Percentiles rank a stretch among this genome's conserved stretches.
Evolutionary conservation across 2,113 vertebrate species (phyloP).

Genomic region (Psephotus haematonotus): DNA sequence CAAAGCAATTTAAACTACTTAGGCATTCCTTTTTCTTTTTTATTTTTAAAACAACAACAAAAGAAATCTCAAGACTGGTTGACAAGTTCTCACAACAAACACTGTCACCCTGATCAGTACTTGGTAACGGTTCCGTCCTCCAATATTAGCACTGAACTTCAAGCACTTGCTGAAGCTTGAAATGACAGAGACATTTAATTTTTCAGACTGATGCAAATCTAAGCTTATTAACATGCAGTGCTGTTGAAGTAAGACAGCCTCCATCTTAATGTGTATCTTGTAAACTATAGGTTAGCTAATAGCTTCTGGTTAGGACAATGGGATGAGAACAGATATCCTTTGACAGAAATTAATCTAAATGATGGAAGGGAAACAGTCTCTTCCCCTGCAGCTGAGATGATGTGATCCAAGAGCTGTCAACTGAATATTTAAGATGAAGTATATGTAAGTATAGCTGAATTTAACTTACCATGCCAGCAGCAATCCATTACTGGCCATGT

Average conservation of each 20-base stretch:
- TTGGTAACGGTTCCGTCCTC: neutral
- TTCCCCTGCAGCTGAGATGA: neutral
- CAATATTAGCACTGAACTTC: neutral
- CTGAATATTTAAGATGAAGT: neutral
- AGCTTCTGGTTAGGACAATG: neutral
- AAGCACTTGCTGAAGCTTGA: slow-evolving; percentile 44
- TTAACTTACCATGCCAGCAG: neutral
- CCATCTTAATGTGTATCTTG: slow-evolving; percentile 3
- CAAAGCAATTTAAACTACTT: neutral
- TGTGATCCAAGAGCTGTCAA: neutral
- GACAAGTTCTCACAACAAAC: neutral
- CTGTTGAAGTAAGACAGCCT: slow-evolving; percentile 41
- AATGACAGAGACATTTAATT: slow-evolving; percentile 33
- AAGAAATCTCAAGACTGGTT: neutral
- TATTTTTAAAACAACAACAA: neutral
- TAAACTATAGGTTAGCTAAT: slow-evolving; percentile 23
- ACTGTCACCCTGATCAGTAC: neutral
- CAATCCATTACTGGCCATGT: fast-evolving
- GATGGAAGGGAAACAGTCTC: neutral
- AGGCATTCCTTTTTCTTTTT: neutral
- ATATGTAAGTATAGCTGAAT: too few relatives aligned
- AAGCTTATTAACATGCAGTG: slow-evolving; percentile 32
- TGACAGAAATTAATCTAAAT: neutral
- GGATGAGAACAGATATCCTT: neutral
- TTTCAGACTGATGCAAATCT: slow-evolving; percentile 6